Conservation (phyloP, 2,797 vertebrate genomes). For the Naso thynnoides region DNA sequence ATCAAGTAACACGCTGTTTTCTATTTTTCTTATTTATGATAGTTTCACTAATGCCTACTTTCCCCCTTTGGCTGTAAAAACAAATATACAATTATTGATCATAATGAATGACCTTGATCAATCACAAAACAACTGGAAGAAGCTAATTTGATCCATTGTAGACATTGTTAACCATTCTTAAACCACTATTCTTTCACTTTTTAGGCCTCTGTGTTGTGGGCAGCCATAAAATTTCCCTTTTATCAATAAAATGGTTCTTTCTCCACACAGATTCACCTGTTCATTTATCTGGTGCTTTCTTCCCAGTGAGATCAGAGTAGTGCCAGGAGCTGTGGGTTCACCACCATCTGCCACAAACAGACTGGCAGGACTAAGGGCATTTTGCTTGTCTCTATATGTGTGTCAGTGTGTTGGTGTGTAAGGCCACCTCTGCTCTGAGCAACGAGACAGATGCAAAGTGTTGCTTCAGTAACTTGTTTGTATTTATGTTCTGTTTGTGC, state of each 20-base stretch:
- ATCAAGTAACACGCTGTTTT: not conserved
- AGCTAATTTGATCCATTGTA: not conserved
- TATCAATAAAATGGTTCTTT: slow-evolving; percentile 13
- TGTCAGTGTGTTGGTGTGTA: slow-evolving; percentile 23
- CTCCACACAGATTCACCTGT: slow-evolving; percentile 57
- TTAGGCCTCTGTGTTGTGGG: not conserved
- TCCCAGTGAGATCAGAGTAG: slow-evolving; percentile 54
- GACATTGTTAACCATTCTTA: not conserved
- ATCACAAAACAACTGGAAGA: not conserved
- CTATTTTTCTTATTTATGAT: not conserved
- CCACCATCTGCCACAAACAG: slow-evolving; percentile 74
- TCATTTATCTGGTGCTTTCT: slow-evolving; percentile 62
- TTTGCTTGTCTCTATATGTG: slow-evolving; percentile 46
- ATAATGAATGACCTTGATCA: not conserved
- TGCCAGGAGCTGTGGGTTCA: slow-evolving; percentile 64
- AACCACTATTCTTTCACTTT: not conserved
- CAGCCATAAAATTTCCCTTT: slow-evolving; percentile 13
- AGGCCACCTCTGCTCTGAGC: slow-evolving; percentile 56
- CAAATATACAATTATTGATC: not conserved
- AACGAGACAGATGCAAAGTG: slow-evolving; percentile 54
- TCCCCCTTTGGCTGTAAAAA: not conserved
- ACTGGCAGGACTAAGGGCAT: slow-evolving; percentile 59
- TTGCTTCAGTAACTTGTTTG: slow-evolving; percentile 51
- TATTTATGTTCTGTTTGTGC: slow-evolving; percentile 48
- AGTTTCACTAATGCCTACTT: not conserved